Evolutionary conservation across 2,113 vertebrate species (phyloP), one percentile per base, ranked within the genome.

Genomic region (Hippopotamus amphibius): DNA sequence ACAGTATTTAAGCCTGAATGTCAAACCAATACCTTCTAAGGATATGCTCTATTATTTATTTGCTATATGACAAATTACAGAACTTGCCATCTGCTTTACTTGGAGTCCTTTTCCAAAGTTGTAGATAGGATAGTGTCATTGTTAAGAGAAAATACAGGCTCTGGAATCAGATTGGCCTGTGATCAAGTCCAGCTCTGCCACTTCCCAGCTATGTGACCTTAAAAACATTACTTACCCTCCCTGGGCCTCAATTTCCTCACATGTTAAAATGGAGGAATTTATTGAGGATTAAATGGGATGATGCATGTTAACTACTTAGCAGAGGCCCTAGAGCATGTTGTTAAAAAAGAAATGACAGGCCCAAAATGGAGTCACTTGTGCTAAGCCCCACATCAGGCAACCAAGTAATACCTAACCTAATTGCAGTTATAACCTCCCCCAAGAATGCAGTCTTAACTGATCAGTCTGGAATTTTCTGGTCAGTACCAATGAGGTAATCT

Each of bases 21-120:
- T 71, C 12, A 22, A 95, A 68, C 71, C 14, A 80, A 55, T 76
- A 63, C 30, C 69, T 96, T 95, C n/a, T 43, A 85, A 86, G 61
- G 28, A 63, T 50, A 91, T 93, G 14, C 26, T 95, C 5, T 63
- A 69, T 66, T 93, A 83, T 65, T 93, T 93, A 84, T 92, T 97
- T 76, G n/a, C 37, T 80, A 7, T 63, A 61, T 80, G 68, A 33
- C 9, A 86, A 33, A 81, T 57, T 55, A 48, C 48, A 71, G 50
- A 86, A 24, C 28, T 80, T 84, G 26, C 61, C 30, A 95, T 80
- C 37, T 81, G 33, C 33, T 92, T 76, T 88, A 69, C 24, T 85
- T 77, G 17, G 71, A 48, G 24, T 28, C 22, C 26, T 89, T 89
- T 88, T 48, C 28, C 41, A 94, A 90, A 83, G 53, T 21, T 68